Evolutionary conservation across 2,113 vertebrate species (phyloP).

Genomic region (Rhinichthys klamathensis): DNA sequence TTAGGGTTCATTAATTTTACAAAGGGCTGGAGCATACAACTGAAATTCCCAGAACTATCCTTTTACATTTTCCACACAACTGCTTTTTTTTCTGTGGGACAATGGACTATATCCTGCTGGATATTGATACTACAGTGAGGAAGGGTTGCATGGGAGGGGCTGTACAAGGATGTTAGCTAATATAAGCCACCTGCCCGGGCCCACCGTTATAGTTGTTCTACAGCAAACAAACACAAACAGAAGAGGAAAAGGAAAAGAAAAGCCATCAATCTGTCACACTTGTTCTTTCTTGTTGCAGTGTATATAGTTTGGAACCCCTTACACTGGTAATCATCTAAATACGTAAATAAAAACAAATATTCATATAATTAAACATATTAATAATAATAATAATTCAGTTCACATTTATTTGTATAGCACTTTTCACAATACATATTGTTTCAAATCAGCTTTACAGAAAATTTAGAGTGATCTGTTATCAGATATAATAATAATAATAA

Average conservation of each 20-base stretch:
- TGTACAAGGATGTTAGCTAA: constrained; percentile 43
- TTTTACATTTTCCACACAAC: constrained; percentile 51
- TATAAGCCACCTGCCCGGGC: constrained; percentile 20
- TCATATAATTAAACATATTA: too few species aligned
- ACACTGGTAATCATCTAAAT: not conserved
- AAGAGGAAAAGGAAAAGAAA: not conserved
- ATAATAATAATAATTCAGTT: too few species aligned
- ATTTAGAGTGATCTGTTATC: too few species aligned
- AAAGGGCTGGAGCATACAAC: constrained; percentile 43
- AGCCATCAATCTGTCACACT: not conserved
- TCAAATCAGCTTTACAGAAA: too few species aligned
- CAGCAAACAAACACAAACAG: not conserved
- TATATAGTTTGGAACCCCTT: not conserved
- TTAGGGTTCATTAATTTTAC: constrained; percentile 42
- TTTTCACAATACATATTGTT: too few species aligned
- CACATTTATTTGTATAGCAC: too few species aligned
- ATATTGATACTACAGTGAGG: constrained; percentile 54
- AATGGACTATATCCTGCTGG: constrained; percentile 53
- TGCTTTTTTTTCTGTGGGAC: constrained; percentile 25
- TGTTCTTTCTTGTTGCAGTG: not conserved
- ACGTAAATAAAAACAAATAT: not conserved
- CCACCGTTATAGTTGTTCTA: constrained; percentile 14
- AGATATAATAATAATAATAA: too few species aligned
- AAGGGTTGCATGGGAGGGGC: constrained; percentile 39
- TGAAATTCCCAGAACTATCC: constrained; percentile 54